Base-by-base conservation (phyloP, 2,888 invertebrate species). In the Oxyteleia sp. region DNA sequence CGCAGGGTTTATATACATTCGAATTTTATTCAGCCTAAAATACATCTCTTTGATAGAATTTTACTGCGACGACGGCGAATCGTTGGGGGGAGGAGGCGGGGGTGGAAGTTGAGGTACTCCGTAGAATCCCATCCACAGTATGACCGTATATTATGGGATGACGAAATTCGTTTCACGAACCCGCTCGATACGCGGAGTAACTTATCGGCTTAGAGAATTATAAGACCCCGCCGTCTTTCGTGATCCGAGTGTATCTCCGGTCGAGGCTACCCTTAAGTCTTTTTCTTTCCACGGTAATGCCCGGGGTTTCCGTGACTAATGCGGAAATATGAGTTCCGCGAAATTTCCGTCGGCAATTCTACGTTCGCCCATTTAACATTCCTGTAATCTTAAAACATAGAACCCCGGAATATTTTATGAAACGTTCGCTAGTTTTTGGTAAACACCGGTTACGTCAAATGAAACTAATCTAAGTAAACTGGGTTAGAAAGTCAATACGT, bases 191-290 rank as follows among this genome's bases (percentile, higher is more conserved):
- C 59, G 66, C 72, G 79, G 41, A 80, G 64, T 80, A 80, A 80
- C 71, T 80, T 72, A 80, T 71, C 68, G 68, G 76, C 71, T 82
- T 82, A 82, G 64, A 76, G 76, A 82, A 82, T 75, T 82, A 75
- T 75, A 82, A 75, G 64, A 75, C 47, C 69, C 20, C 57, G 75
- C 20, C 72, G 53, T 61, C 68, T 75, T 41, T 29, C 76, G 57
- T 59, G 76, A 75, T 82, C 69, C 75, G 35, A 35, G 59, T 71
- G 64, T 64, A 71, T 66, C 59, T 68, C 47, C 51, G 55, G 8
- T 4, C 16, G 47, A 35, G 43, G 45, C 45, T 20, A 29, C 45
- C 61, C 61, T 55, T 43, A 51, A 51, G 69, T 61, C 69, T 69
- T 69, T 79, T 71, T 57, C 57, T 55, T 57, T 29, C 18, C 49